Evolutionary conservation across 2,113 vertebrate genomes (phyloP).

Genomic region (Mastomys natalensis): DNA sequence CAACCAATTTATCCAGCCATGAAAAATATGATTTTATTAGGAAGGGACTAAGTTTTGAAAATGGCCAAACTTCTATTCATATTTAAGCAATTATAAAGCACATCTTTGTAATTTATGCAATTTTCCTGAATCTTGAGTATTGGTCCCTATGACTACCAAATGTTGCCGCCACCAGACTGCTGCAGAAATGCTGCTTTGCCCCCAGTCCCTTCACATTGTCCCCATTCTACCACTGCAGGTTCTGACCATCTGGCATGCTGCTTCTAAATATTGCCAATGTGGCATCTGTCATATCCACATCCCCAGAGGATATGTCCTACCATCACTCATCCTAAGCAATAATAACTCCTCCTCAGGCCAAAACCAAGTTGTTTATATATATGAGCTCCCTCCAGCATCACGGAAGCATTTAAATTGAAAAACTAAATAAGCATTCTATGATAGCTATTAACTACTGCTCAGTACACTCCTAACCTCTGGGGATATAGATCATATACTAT

Average conservation of each 20-base stretch:
- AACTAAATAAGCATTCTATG: slow-evolving; percentile 75
- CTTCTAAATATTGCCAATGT: slow-evolving; percentile 37
- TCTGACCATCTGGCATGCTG: slow-evolving; percentile 67
- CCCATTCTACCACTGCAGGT: slow-evolving; percentile 41
- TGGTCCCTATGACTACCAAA: not conserved
- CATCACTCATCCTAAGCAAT: slow-evolving; percentile 69
- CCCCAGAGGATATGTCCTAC: slow-evolving; percentile 51
- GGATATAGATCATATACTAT: slow-evolving; percentile 4
- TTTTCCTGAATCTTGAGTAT: not conserved
- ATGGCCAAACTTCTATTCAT: not conserved
- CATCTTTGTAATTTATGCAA: not conserved
- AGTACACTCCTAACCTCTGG: slow-evolving; percentile 29
- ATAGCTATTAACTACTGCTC: slow-evolving; percentile 62
- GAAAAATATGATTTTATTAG: not conserved
- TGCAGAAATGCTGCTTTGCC: slow-evolving; percentile 54
- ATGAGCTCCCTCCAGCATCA: slow-evolving; percentile 60
- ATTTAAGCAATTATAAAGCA: slow-evolving; percentile 15
- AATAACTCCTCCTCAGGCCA: slow-evolving; percentile 68
- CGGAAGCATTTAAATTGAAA: slow-evolving; percentile 71
- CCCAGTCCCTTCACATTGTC: slow-evolving; percentile 50
- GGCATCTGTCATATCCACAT: slow-evolving; percentile 34
- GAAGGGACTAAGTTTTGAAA: not conserved
- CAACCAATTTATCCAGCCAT: not conserved
- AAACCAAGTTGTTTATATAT: slow-evolving; percentile 70
- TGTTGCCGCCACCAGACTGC: slow-evolving; percentile 50